Conservation (phyloP, 2,888 invertebrate genomes). For the Alitta virens region DNA sequence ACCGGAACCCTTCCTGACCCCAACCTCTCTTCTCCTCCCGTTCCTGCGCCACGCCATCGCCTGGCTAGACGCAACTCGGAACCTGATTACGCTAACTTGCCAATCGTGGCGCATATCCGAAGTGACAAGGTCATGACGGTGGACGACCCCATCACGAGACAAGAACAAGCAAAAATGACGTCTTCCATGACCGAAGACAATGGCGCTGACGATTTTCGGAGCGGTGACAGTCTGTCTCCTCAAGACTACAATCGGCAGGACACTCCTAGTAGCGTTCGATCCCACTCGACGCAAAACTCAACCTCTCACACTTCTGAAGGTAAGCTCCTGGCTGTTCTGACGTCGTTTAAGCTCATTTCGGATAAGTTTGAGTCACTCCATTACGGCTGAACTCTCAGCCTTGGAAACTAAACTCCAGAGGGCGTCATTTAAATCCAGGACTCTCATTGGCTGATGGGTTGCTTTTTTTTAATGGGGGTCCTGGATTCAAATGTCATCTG, state of each 20-base stretch:
- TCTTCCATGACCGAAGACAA: slow-evolving; percentile 37
- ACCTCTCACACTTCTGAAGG: slow-evolving; percentile 29
- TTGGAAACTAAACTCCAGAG: too few relatives aligned
- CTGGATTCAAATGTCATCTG: too few relatives aligned
- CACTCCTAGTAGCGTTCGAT: slow-evolving; percentile 31
- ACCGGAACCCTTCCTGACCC: neutral
- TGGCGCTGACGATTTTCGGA: slow-evolving; percentile 26
- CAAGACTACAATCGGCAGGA: slow-evolving; percentile 27
- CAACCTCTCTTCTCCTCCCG: neutral
- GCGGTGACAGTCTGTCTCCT: slow-evolving; percentile 30
- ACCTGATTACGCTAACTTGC: slow-evolving; percentile 50
- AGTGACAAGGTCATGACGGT: slow-evolving; percentile 18
- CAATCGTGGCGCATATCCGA: slow-evolving; percentile 18
- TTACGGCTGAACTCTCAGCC: too few relatives aligned
- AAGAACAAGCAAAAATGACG: slow-evolving; percentile 12
- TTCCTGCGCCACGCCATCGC: slow-evolving; percentile 3
- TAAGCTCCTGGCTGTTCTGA: too few relatives aligned
- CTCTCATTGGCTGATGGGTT: too few relatives aligned
- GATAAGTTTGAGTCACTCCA: too few relatives aligned
- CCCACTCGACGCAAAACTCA: slow-evolving; percentile 28
- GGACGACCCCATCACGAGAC: slow-evolving; percentile 15
- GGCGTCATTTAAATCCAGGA: too few relatives aligned
- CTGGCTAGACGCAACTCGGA: slow-evolving; percentile 33
- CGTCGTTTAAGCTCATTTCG: too few relatives aligned
- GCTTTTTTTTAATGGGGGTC: too few relatives aligned